These are phyloP conservation scores for Sicus ferrugineus DNA, from an alignment of 2,888 invertebrate species.

Conservation along the genomic window DNA sequence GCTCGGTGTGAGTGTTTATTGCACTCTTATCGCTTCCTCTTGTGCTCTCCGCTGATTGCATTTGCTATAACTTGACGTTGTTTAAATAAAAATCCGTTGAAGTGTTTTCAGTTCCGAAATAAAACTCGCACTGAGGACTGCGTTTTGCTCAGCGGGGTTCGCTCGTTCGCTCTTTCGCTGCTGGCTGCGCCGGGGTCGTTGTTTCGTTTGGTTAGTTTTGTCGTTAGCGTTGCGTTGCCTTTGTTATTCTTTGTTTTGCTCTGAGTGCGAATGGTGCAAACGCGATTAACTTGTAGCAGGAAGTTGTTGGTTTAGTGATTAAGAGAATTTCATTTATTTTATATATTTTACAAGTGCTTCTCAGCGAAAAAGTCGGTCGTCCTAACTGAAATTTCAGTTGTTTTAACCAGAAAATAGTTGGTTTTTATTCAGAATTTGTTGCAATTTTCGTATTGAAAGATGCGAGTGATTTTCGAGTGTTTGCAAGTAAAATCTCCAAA, in stretches of 20 bases:
- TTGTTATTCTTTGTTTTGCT: not conserved
- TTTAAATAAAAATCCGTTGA: conserved; percentile 21
- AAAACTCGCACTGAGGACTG: conserved; percentile 25
- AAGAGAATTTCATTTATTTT: no score
- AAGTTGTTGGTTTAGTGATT: no score
- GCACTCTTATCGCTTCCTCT: not conserved
- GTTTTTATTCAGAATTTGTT: no score
- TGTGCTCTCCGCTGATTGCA: not conserved
- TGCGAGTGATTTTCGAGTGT: no score
- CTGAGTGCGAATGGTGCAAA: conserved; percentile 4
- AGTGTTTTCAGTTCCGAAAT: conserved; percentile 19
- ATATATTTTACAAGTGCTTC: no score
- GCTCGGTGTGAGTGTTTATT: not conserved
- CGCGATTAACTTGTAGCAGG: no score
- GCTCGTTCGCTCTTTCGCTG: not conserved
- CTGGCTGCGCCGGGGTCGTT: not conserved
- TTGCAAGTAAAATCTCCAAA: no score
- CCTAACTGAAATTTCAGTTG: no score
- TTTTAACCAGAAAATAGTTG: no score
- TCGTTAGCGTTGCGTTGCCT: not conserved
- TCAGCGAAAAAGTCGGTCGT: no score
- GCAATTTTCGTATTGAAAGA: no score
- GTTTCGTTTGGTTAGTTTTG: not conserved
- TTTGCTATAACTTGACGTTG: not conserved
- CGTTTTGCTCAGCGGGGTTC: conserved; percentile 9